Evolutionary conservation across 35 echinoderm and acorn worm species (phyloP).

Genomic region (Anneissia japonica): DNA sequence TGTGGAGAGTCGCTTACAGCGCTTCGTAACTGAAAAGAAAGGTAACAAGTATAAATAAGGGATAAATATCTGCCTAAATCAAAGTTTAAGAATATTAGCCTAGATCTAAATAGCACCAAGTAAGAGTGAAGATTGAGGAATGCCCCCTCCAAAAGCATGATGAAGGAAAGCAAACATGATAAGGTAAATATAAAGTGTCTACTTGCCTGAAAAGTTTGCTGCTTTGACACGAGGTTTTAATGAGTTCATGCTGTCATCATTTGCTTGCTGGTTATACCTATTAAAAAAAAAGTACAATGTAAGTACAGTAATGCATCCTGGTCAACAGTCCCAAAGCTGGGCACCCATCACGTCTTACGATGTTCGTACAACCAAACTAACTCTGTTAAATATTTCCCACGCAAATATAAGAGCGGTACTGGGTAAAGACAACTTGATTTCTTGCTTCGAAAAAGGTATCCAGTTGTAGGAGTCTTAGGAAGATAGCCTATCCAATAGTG

Average conservation of each 20-base stretch:
- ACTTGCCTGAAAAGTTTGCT: conserved; percentile 56
- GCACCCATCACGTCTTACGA: no score
- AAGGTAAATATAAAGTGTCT: background rate
- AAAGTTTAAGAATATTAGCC: background rate
- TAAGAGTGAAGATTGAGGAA: background rate
- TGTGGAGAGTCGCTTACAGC: no score
- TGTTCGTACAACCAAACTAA: background rate
- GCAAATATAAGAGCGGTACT: no score
- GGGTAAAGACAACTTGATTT: no score
- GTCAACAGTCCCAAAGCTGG: background rate
- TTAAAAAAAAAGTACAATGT: background rate
- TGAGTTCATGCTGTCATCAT: background rate
- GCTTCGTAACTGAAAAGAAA: no score
- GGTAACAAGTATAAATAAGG: no score
- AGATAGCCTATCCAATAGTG: no score
- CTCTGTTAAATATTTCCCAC: background rate
- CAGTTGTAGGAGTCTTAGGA: no score
- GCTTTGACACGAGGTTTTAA: conserved; percentile 31
- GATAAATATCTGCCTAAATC: background rate
- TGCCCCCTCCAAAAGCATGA: background rate
- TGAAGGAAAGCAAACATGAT: background rate
- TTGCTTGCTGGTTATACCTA: background rate
- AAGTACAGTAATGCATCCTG: background rate
- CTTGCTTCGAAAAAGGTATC: no score
- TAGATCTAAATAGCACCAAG: background rate